These are phyloP conservation scores for Alligator mississippiensis DNA, from an alignment of 2,113 vertebrate genomes.

Conservation along the genomic window DNA sequence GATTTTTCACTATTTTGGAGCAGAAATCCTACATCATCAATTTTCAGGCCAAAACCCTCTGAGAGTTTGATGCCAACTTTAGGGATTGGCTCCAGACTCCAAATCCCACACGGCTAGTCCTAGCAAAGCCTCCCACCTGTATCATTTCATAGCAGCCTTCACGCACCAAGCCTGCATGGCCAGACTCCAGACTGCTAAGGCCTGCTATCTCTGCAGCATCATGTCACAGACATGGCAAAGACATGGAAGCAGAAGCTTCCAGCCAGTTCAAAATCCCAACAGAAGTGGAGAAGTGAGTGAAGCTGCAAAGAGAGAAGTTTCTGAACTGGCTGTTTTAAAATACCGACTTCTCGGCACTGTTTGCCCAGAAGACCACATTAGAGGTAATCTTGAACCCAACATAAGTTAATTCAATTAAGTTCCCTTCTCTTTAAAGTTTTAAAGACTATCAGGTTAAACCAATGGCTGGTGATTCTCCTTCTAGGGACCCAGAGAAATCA, in stretches of 20 bases:
- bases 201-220: not conserved
- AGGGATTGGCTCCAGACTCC: not conserved
- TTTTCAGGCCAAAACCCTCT: not conserved
- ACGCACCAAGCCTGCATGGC: not conserved
- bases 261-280: rapidly evolving
- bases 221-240: not conserved
- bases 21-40: not conserved
- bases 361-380: not conserved
- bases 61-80: not conserved
- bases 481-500: not conserved
- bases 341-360: not conserved
- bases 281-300: not conserved
- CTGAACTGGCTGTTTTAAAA: rapidly evolving
- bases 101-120: not conserved
- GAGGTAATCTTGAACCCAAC: no score
- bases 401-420: not conserved
- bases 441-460: not conserved
- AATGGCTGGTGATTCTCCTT: rapidly evolving
- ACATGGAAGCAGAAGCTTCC: not conserved
- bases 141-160: not conserved
- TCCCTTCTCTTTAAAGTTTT: not conserved
- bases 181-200: no score
- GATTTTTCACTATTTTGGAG: no score
- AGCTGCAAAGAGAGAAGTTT: not conserved
- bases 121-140: not conserved